These are phyloP conservation scores for Tachysurus vachellii DNA, from an alignment of 2,113 vertebrate species.

Conservation along the genomic window DNA sequence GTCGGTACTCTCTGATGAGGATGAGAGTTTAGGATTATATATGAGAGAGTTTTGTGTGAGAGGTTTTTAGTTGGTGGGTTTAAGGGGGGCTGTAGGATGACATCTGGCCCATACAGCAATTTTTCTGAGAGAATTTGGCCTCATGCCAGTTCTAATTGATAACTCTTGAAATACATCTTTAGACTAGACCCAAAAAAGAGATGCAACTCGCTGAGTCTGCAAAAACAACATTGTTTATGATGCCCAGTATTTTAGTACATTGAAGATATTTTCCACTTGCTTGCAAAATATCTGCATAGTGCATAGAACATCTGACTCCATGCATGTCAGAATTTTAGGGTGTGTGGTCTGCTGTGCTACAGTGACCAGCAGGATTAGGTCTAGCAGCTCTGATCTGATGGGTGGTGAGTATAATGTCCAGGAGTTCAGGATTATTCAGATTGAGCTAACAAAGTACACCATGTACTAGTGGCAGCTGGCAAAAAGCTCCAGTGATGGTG, in stretches of 20 bases:
- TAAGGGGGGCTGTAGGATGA: background rate
- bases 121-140: background rate
- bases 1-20: background rate
- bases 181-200: background rate
- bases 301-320: background rate
- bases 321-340: background rate
- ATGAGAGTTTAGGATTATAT: background rate
- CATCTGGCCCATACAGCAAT: background rate
- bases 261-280: background rate
- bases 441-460: background rate
- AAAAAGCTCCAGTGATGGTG: background rate
- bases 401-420: background rate
- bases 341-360: background rate
- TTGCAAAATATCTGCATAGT: background rate
- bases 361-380: background rate
- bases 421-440: background rate
- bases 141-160: slow-evolving; percentile 1
- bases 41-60: background rate
- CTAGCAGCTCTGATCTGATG: background rate
- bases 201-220: background rate
- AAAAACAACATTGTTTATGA: slow-evolving; percentile 1
- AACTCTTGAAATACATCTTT: background rate
- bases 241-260: background rate
- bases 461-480: background rate
- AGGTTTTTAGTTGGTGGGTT: background rate